Base-by-base conservation (phyloP, 1,140 invertebrate genomes). In the Mycetomoellerius zeteki region DNA sequence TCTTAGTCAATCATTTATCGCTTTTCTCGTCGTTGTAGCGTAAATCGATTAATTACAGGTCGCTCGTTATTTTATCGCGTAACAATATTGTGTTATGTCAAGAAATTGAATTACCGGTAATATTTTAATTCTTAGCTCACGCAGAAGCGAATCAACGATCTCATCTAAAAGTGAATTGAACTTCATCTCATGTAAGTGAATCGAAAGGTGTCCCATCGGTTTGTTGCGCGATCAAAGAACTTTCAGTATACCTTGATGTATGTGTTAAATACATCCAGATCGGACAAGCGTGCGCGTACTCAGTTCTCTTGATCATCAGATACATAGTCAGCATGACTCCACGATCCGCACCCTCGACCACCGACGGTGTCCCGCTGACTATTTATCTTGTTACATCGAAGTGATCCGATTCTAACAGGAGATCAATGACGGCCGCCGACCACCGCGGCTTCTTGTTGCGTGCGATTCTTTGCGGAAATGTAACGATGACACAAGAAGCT, bases 351-450 rank as follows among this genome's bases (percentile, higher is more conserved):
- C 90, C 91, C 91, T 87, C 92, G 91, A 94, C 92, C 93, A 93
- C 93, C 93, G 86, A 89, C 90, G 92, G 89, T 91, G 89, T 91
- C 91, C 91, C 76, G 91, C 75, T 91, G 86, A 93, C 93, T 94
- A 94, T 94, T 94, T 94, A 94, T 94, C 94, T 94, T 93, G 92
- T 94, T 93, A 94, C 90, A 93, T 92, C 86, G 88, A 89, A 90
- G 87, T 91, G 91, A 94, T 94, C 93, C 91, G 89, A 94, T 94
- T 94, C 90, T 94, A 93, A 94, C 90, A 86, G 91, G 89, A 93
- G 92, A 94, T 94, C 93, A 93, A 92, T 92, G 92, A 92, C 89
- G 88, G 76, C 80, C 86, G 89, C 87, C 84, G 85, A 88, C 81
- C 81, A 85, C 86, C 86, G 76, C 78, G 72, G 71, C 82, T 85